Evolutionary conservation across 2,113 vertebrate genomes (phyloP).

Genomic region (Ornithorhynchus anatinus): DNA sequence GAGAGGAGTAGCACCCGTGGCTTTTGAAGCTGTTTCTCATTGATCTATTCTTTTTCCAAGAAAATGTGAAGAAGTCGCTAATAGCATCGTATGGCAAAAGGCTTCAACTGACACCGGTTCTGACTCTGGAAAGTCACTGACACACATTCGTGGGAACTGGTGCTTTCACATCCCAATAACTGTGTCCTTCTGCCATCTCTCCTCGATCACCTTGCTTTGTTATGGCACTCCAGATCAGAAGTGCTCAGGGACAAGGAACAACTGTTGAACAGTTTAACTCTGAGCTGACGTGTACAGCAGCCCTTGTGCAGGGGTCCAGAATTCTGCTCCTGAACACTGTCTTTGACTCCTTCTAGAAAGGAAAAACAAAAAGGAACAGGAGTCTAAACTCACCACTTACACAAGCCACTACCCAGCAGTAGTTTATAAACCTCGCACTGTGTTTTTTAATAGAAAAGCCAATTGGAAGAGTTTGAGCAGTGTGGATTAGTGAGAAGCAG

Average conservation of each 20-base stretch:
- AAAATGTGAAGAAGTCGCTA: constrained; percentile 16
- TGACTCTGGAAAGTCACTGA: background rate
- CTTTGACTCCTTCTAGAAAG: too few relatives aligned
- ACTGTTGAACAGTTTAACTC: background rate
- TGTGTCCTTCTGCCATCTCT: constrained; percentile 1
- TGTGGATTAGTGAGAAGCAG: too few relatives aligned
- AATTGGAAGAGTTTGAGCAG: too few relatives aligned
- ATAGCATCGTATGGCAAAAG: constrained; percentile 34
- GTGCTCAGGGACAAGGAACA: background rate
- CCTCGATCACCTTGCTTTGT: background rate
- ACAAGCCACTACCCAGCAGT: too few relatives aligned
- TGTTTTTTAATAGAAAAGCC: too few relatives aligned
- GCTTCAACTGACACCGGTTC: background rate
- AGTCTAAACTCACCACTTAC: too few relatives aligned
- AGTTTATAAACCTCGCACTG: too few relatives aligned
- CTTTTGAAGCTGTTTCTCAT: constrained; percentile 38
- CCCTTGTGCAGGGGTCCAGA: too few relatives aligned
- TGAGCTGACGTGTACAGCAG: background rate
- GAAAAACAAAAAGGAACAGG: too few relatives aligned
- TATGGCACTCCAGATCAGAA: background rate
- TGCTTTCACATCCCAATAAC: background rate
- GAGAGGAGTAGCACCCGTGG: background rate
- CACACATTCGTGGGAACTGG: background rate
- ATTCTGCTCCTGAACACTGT: too few relatives aligned
- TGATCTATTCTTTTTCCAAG: constrained; percentile 35